Evolutionary conservation across 2,113 vertebrate species (phyloP).

Genomic region (Oenanthe melanoleuca): DNA sequence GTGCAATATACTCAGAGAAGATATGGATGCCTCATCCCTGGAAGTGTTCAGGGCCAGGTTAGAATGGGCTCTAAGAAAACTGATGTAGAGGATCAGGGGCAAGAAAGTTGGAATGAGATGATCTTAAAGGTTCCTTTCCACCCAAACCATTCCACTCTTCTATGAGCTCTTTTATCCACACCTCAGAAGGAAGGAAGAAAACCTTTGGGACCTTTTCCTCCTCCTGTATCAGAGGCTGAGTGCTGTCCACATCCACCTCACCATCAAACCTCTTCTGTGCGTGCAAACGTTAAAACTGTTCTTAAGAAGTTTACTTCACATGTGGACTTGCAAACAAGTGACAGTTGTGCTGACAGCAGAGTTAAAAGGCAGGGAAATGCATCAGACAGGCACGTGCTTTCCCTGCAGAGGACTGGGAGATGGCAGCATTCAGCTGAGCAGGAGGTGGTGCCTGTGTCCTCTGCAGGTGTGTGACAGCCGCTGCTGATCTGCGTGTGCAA

Average conservation of each 20-base stretch:
- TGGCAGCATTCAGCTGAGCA: not conserved
- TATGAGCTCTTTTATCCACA: not conserved
- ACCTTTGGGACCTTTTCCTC: not conserved
- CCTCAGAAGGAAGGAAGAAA: not conserved
- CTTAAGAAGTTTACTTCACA: not conserved
- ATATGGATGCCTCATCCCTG: not conserved
- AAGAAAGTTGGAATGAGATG: rapidly evolving
- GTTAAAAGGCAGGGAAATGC: not conserved
- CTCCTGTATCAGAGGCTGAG: not conserved
- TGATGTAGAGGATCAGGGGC: not conserved
- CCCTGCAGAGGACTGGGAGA: not conserved
- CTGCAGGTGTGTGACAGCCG: not conserved
- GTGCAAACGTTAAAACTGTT: not conserved
- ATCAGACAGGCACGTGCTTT: not conserved
- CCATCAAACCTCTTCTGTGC: not conserved
- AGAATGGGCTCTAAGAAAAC: not conserved
- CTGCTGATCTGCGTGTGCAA: not conserved
- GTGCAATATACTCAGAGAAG: not conserved
- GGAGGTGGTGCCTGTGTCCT: not conserved
- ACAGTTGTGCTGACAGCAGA: not conserved
- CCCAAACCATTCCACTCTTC: not conserved
- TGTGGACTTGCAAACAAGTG: not conserved
- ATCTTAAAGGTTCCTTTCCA: not conserved
- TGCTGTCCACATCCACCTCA: not conserved
- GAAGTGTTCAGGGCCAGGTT: not conserved